phyloP scores from a whole-genome alignment of 2,888 invertebrate species.

The Thumatha senex region DNA sequence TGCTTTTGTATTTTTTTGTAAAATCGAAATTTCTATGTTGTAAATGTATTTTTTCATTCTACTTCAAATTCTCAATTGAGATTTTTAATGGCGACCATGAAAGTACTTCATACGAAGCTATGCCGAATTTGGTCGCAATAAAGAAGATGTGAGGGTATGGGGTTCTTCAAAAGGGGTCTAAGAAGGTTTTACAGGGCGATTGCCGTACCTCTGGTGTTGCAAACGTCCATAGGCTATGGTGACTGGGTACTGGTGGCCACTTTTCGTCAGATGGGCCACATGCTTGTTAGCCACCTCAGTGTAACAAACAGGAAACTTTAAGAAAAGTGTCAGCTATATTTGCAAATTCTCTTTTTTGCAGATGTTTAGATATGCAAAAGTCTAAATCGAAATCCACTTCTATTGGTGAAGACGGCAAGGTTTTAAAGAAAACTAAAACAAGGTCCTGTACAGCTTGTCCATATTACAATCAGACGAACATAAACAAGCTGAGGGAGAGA shows the following conservation, averaged over 20 bases:
- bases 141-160: not conserved
- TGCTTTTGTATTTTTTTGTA: too few species aligned
- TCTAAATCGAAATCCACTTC: conserved; percentile 83
- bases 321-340: too few species aligned
- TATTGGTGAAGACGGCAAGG: conserved; percentile 84
- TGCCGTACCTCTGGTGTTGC: too few species aligned
- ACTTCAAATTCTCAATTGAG: not conserved
- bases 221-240: too few species aligned
- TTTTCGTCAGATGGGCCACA: too few species aligned
- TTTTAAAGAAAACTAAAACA: conserved; percentile 85
- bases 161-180: too few species aligned
- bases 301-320: too few species aligned
- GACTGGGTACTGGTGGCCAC: not conserved
- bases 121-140: not conserved
- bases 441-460: conserved; percentile 85
- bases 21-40: too few species aligned
- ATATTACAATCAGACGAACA: conserved; percentile 85
- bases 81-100: too few species aligned
- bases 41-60: too few species aligned
- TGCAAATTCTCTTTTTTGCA: conserved; percentile 35
- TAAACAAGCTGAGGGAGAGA: conserved; percentile 86
- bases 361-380: conserved; percentile 92
- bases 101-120: not conserved
- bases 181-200: too few species aligned
- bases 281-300: too few species aligned